Conservation (phyloP, 2,113 vertebrate species). For the Strix uralensis region DNA sequence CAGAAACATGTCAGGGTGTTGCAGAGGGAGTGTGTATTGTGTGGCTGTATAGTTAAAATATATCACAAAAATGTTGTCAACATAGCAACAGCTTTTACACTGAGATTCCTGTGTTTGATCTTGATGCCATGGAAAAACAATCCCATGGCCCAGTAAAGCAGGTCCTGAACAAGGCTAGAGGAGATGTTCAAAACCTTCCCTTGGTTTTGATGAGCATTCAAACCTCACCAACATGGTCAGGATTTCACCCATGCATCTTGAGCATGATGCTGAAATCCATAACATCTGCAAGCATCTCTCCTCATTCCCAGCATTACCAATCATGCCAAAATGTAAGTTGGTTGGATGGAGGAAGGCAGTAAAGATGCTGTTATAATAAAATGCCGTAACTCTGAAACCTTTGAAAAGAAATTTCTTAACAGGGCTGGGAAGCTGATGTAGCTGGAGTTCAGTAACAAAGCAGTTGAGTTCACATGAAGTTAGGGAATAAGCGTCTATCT, state of each 20-base stretch:
- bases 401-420: neutral
- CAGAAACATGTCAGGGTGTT: neutral
- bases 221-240: accelerated
- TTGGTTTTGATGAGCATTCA: neutral
- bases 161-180: neutral
- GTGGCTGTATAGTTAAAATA: neutral
- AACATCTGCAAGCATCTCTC: neutral
- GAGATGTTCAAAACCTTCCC: neutral
- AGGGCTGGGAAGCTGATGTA: neutral
- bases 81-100: neutral
- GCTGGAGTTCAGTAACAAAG: neutral
- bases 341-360: neutral
- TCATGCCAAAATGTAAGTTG: neutral
- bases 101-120: neutral
- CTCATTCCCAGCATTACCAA: neutral
- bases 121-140: neutral
- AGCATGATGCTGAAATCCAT: neutral
- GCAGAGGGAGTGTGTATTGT: neutral
- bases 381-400: accelerated
- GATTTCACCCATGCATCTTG: neutral
- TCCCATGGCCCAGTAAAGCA: neutral
- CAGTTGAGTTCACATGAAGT: neutral
- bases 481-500: neutral
- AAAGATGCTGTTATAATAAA: neutral
- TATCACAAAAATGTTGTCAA: neutral